phyloP scores from a whole-genome alignment of 2,888 invertebrate species.

The Ptychoptera contaminata region DNA sequence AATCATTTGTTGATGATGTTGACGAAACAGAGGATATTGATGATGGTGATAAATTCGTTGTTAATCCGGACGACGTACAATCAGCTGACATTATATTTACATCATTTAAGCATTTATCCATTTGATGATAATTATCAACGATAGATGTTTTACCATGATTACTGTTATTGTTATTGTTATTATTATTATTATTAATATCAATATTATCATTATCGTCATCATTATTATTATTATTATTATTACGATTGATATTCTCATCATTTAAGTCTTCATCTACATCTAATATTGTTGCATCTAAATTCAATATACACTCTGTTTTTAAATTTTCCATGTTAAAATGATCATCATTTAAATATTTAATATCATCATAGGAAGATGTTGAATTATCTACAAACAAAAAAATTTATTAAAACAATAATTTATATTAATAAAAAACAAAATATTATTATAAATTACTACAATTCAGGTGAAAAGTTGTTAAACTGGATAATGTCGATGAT shows the following conservation, averaged over 20 bases:
- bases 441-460: not conserved
- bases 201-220: not conserved
- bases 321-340: slow-evolving; percentile 31
- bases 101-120: no score
- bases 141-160: no score
- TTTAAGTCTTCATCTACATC: slow-evolving; percentile 5
- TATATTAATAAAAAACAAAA: no score
- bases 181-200: no score
- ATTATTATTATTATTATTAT: not conserved
- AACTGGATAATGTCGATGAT: slow-evolving; percentile 4
- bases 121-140: no score
- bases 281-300: slow-evolving; percentile 25
- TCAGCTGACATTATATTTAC: no score
- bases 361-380: slow-evolving; percentile 27
- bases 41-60: slow-evolving; percentile 11
- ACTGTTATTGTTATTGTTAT: no score
- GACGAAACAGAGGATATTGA: slow-evolving; percentile 15
- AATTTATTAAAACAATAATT: slow-evolving; percentile 12
- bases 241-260: not conserved
- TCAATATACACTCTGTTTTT: slow-evolving; percentile 30
- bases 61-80: no score
- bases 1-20: slow-evolving; percentile 19
- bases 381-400: slow-evolving; percentile 22
- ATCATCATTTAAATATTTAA: slow-evolving; percentile 31
- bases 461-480: not conserved